These are phyloP conservation scores for Vireo altiloquus DNA, from an alignment of 2,113 vertebrate genomes.

Conservation along the genomic window DNA sequence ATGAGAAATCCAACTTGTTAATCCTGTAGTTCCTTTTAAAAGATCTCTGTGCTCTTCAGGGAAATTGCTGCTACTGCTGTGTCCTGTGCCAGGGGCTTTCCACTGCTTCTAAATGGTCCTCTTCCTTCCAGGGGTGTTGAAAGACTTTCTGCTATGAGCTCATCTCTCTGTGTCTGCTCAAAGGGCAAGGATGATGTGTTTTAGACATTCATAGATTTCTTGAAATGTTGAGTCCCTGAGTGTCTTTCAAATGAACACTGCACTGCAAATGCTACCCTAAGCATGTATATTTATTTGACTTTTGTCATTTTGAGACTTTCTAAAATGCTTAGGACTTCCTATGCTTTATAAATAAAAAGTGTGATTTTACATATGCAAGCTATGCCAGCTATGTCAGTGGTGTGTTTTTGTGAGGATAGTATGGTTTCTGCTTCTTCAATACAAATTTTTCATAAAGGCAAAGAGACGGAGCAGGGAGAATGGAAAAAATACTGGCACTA, in stretches of 20 bases:
- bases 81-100: not conserved
- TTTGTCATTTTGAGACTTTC: not conserved
- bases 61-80: not conserved
- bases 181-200: not conserved
- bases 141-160: not conserved
- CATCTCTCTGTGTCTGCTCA: not conserved
- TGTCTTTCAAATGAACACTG: not conserved
- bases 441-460: not conserved
- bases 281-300: constrained; percentile 4
- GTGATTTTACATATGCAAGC: not conserved
- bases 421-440: not conserved
- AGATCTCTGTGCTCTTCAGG: not conserved
- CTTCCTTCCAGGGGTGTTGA: not conserved
- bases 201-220: not conserved
- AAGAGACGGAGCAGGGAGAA: not conserved
- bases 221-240: not conserved
- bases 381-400: not conserved
- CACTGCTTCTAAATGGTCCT: not conserved
- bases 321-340: not conserved
- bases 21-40: not conserved
- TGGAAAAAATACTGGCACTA: not conserved
- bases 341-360: not conserved
- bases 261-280: not conserved
- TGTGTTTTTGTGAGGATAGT: not conserved
- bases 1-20: not conserved